Evolutionary conservation across 2,888 invertebrate species (phyloP).

Genomic region (Hirtodrosophila cameraria): DNA sequence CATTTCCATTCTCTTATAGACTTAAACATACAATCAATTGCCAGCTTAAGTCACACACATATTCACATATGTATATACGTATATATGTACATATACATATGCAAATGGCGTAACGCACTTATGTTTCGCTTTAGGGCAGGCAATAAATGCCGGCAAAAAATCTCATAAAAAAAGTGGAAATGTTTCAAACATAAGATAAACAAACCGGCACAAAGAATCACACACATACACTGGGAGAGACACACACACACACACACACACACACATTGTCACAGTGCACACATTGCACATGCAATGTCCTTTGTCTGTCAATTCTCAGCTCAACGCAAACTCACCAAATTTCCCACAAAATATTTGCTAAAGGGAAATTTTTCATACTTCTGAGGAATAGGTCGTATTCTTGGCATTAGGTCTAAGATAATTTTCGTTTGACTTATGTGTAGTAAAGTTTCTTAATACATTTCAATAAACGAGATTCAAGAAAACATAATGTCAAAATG

Average conservation of each 20-base stretch:
- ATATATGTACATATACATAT: slow-evolving; percentile 1
- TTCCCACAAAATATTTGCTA: slow-evolving; percentile 1
- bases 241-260: slow-evolving; percentile 1
- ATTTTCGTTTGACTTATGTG: too few relatives aligned
- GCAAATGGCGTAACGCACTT: slow-evolving; percentile 32
- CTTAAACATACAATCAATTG: slow-evolving; percentile 35
- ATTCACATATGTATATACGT: background rate
- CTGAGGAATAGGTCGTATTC: too few relatives aligned
- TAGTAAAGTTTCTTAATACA: too few relatives aligned
- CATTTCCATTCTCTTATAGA: background rate
- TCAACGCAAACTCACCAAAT: slow-evolving; percentile 52
- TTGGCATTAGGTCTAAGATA: too few relatives aligned
- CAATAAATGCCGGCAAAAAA: slow-evolving; percentile 44
- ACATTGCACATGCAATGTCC: background rate
- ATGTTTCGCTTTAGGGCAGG: slow-evolving; percentile 31
- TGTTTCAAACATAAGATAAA: slow-evolving; percentile 55
- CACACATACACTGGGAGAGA: background rate
- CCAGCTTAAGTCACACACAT: slow-evolving; percentile 24
- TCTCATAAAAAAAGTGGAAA: slow-evolving; percentile 31
- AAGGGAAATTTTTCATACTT: slow-evolving; percentile 7
- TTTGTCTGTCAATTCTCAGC: background rate
- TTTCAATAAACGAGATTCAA: too few relatives aligned
- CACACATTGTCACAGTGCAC: background rate
- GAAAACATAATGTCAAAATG: too few relatives aligned
- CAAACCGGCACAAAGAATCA: slow-evolving; percentile 49